A percentile compares a stretch with the other conserved stretches of the same genome.
These are phyloP conservation scores for Orthonevra nobilis DNA, from an alignment of 2,888 invertebrate genomes.

Conservation along the genomic window DNA sequence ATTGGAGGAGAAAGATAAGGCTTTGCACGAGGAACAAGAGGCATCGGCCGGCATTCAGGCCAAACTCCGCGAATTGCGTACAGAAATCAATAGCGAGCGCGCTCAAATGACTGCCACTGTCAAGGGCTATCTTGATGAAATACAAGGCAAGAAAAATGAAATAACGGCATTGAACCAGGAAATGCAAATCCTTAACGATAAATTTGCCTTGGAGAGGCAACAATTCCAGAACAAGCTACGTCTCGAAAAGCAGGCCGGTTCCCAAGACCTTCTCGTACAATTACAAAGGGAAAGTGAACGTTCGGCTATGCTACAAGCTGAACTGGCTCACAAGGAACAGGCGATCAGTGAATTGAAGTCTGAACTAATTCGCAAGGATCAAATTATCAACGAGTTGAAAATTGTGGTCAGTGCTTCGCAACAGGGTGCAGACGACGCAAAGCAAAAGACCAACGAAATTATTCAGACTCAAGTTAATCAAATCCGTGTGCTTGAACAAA, in stretches of 20 bases:
- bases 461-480: constrained; percentile 76
- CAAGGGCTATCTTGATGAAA: constrained; percentile 77
- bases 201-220: constrained; percentile 77
- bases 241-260: constrained; percentile 77
- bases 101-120: constrained; percentile 76
- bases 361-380: constrained; percentile 76
- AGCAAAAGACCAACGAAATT: constrained; percentile 76
- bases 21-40: constrained; percentile 87
- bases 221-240: constrained; percentile 78
- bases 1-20: constrained; percentile 91
- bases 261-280: constrained; percentile 77
- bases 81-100: constrained; percentile 78
- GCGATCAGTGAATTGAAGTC: constrained; percentile 70
- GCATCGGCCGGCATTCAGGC: constrained; percentile 88
- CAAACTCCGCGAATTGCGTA: constrained; percentile 89
- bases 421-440: constrained; percentile 75
- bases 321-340: constrained; percentile 71
- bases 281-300: constrained; percentile 74
- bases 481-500: constrained; percentile 75
- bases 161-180: constrained; percentile 76
- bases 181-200: constrained; percentile 77
- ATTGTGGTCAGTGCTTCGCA: constrained; percentile 75
- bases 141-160: constrained; percentile 77
- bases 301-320: constrained; percentile 75
- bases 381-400: constrained; percentile 76